Base-by-base conservation (phyloP, 2,888 invertebrate species). In the Tuta absoluta region DNA sequence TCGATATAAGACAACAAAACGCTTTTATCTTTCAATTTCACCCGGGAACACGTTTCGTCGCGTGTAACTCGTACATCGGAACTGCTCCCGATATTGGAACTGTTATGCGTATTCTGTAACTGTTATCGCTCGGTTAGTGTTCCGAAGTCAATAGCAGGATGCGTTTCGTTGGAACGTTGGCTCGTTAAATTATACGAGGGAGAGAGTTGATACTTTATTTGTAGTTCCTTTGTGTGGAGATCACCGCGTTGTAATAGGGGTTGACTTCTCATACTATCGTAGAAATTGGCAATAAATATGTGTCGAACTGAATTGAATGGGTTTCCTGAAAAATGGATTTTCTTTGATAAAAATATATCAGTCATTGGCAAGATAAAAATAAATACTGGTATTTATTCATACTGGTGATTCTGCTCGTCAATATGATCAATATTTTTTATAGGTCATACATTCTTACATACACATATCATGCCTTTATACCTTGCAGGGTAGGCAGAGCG, bases 111-210 rank as follows among this genome's bases (percentile, higher is more conserved):
- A 75, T 75, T 72, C 71, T 75, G 72, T 76, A 71, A 77, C 79
- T 71, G 73, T 76, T 72, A 76, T 75, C 76, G 79, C 76, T 74
- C 75, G 72, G 78, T 80, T 80, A 77, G 77, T 74, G 75, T 69
- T 68, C 69, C 71, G 68, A 66, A 75, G 71, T 72, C 78, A 74
- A 76, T 75, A 76, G 71, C 75, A 70, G 71, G 19, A 23, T 17
- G 23, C 45, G 65, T 57, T 59, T 37, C 62, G 63, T 48, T 59
- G 19, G 45, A 67, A 24, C 17, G 24, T 17, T 56, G 4, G 24
- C 64, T 65, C 68, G 66, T 71, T 66, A 71, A 69, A 69, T 71
- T 71, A 68, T 71, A 71, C 66, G 65, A 63, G 65, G 58, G 41
- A 66, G 56, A 62, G 64, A 48, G 63, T 62, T 58, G 61, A 57